phyloP scores from a whole-genome alignment of 1,140 invertebrate species.

The Rhagoletis pomonella region DNA sequence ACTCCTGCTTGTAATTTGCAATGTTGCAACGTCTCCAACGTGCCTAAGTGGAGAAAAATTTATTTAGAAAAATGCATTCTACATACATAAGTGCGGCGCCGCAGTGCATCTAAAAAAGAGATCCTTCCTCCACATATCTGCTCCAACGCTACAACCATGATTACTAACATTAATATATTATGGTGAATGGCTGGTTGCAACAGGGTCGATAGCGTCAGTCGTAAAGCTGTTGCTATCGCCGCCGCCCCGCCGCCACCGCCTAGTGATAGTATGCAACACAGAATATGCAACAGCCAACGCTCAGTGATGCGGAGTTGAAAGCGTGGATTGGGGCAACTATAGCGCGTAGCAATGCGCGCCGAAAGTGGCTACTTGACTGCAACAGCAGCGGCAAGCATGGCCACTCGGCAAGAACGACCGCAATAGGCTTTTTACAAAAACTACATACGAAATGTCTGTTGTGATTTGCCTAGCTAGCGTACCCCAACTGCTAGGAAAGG shows the following conservation, averaged over 20 bases:
- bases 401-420: conserved; percentile 17
- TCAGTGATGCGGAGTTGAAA: not conserved
- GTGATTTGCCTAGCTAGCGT: not conserved
- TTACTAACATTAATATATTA: conserved; percentile 30
- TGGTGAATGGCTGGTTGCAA: conserved; percentile 40
- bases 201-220: conserved; percentile 44
- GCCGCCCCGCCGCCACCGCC: not conserved
- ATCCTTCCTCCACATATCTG: not conserved
- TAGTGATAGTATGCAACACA: not conserved
- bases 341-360: conserved; percentile 16
- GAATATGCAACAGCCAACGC: not conserved
- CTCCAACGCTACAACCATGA: not conserved
- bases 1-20: conserved; percentile 21
- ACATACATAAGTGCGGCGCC: conserved; percentile 23
- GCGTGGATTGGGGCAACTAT: not conserved
- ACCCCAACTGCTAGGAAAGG: not conserved
- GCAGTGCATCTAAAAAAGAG: conserved; percentile 46
- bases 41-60: conserved; percentile 54
- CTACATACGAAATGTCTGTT: conserved; percentile 21
- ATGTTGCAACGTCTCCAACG: conserved; percentile 52
- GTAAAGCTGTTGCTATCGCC: conserved; percentile 35
- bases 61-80: conserved; percentile 49
- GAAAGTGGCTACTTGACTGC: conserved; percentile 48
- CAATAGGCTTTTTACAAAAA: conserved; percentile 14
- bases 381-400: conserved; percentile 29